Percentiles rank a stretch among this genome's conserved stretches.
Evolutionary conservation across 2,888 invertebrate species (phyloP).

Genomic region (Vanessa cardui): DNA sequence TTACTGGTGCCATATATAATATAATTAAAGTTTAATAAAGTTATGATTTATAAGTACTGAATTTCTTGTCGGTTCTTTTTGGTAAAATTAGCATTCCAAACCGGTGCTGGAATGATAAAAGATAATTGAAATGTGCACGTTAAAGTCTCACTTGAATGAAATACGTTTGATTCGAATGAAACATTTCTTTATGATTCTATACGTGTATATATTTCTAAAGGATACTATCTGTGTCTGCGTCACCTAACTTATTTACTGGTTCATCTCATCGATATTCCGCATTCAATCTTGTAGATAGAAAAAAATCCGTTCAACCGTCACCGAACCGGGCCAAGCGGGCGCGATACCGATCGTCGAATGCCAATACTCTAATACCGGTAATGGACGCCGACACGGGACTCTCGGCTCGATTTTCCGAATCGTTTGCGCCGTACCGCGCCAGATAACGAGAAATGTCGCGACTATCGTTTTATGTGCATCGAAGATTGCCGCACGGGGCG

Average conservation of each 20-base stretch:
- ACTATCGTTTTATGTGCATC: conserved; percentile 63
- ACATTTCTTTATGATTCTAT: not conserved
- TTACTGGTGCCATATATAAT: too few relatives aligned
- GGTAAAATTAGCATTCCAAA: too few relatives aligned
- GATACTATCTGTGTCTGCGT: not conserved
- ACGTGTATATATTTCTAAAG: not conserved
- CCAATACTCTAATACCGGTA: conserved; percentile 70
- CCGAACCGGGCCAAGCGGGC: conserved; percentile 30
- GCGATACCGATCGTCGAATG: conserved; percentile 41
- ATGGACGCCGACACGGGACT: conserved; percentile 62
- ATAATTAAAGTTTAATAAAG: too few relatives aligned
- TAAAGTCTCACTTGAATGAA: too few relatives aligned
- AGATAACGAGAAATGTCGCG: conserved; percentile 73
- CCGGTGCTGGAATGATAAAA: too few relatives aligned
- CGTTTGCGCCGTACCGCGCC: conserved; percentile 68
- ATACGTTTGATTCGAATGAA: too few relatives aligned
- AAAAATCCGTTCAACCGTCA: conserved; percentile 23
- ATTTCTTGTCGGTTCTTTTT: too few relatives aligned
- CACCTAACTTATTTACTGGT: conserved; percentile 21
- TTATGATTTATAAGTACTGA: too few relatives aligned
- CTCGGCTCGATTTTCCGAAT: conserved; percentile 75
- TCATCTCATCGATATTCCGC: conserved; percentile 24
- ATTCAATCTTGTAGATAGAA: conserved; percentile 39
- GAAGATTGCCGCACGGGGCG: conserved; percentile 46
- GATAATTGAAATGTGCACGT: too few relatives aligned